Evolutionary conservation across 2,797 vertebrate species (phyloP), one percentile per base, ranked within the genome.

Genomic region (Paedocypris micromegethes): DNA sequence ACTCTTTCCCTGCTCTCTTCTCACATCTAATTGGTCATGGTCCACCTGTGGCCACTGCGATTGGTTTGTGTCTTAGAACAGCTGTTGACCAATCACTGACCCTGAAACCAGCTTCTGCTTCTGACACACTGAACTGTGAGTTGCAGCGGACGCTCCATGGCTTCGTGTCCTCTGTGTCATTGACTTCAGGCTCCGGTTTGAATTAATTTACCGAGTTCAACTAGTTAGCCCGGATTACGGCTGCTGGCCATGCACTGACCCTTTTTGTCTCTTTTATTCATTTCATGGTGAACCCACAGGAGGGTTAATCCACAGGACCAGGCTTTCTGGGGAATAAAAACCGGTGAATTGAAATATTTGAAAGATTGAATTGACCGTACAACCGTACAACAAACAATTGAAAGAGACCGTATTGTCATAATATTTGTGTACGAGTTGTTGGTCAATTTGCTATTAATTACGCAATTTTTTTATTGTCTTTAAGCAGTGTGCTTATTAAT

Each of bases 81-180:
- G 62, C 72, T 67, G 64, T 56, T 73, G 72, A 70, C 70, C 68
- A 63, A 75, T 75, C 70, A 66, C 55, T 64, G 55, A 63, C 56
- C 64, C 56, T 56, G 46, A 42, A 23, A 40, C n/a, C 9, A 8
- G 9, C 47, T 51, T 70, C 47, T 50, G 41, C 4, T 9, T 70
- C 40, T 47, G 23, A 45, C 46, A 57, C 2, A 48, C 54, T 45
- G 65, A 66, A 40, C 49, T 23, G 60, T 56, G 50, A 63, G 46
- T 57, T 66, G 56, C 52, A 45, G 48, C 44, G 23, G 23, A 23
- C 23, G 23, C 23, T 23, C 23, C 23, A 23, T 23, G 23, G 23
- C 23, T 23, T 23, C 23, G 23, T 23, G 23, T 23, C 23, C 23
- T 23, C 23, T 23, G 23, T 23, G 23, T 23, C 40, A 44, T 50